Evolutionary conservation across 2,888 invertebrate genomes (phyloP), one percentile per base, ranked within the genome.

Genomic region (Orthonevra nobilis): DNA sequence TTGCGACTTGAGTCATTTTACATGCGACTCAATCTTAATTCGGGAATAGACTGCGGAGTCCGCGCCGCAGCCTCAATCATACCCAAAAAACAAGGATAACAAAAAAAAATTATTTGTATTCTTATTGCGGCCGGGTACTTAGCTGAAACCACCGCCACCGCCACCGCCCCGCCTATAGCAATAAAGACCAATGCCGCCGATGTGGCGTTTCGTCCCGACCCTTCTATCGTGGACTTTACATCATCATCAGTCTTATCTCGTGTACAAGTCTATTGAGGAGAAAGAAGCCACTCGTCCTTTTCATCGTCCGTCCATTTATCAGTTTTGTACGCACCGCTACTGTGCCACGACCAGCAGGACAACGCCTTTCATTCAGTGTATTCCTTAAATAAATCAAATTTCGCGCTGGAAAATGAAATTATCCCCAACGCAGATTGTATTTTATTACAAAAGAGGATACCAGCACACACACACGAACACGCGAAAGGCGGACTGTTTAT

Each of bases 381-480:
- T 54, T 63, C 46, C 56, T 63, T 52, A 72, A 56, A 63, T 72
- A 63, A 72, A 72, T 72, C 72, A 72, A 72, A 72, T 72, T 72
- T 72, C 46, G 52, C 72, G 63, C 63, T 63, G 72, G 17, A 72
- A 63, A 72, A 72, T 72, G 54, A 72, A 72, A 72, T 72, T 72
- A 72, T 72, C 61, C 54, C 56, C 72, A 63, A 63, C 63, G 63
- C 46, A 72, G 72, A 72, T 72, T 72, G 72, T 72, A 63, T 72
- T 72, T 72, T 72, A 72, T 72, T 72, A 48, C 72, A 72, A 52
- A 63, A 63, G 32, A 44, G 30, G 63, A 72, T 63, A 72, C 52
- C 44, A 26, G 3, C 23, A 23, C 3, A 3, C 23, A 3, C 23
- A 23, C 5, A 3, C 23, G 3, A 4, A 5, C 5, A 19, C 50